These are phyloP conservation scores for Hemiprocne comata DNA, from an alignment of 2,113 vertebrate genomes.

Conservation along the genomic window DNA sequence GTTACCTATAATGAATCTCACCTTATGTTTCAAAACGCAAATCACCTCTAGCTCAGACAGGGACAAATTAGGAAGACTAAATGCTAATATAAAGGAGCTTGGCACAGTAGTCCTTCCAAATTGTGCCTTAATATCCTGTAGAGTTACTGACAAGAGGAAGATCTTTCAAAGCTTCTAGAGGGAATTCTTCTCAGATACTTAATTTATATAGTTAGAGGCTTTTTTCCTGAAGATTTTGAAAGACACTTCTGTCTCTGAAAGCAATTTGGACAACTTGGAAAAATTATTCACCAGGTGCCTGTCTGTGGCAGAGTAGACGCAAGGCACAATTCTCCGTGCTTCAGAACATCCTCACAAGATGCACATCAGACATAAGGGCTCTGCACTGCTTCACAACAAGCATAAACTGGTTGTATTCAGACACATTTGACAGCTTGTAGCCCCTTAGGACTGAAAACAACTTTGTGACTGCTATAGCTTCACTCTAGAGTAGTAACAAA, in stretches of 20 bases:
- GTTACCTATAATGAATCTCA: background rate
- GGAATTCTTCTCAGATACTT: background rate
- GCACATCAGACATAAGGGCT: background rate
- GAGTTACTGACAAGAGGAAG: background rate
- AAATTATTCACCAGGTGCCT: background rate
- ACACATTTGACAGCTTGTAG: background rate
- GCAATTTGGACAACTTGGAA: background rate
- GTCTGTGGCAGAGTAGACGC: fast-evolving
- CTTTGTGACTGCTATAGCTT: background rate
- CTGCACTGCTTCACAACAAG: background rate
- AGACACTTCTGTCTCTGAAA: background rate
- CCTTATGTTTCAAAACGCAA: background rate
- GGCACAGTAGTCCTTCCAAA: background rate
- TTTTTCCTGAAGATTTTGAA: background rate
- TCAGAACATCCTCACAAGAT: background rate
- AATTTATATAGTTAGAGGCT: background rate
- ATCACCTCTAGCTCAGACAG: background rate
- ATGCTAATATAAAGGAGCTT: background rate
- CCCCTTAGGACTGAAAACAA: background rate
- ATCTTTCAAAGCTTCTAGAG: background rate
- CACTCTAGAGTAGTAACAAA: background rate
- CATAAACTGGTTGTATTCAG: background rate
- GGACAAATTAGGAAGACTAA: background rate
- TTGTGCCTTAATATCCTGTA: background rate
- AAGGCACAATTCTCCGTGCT: background rate